Evolutionary conservation across 1,140 invertebrate species (phyloP), one percentile per base, ranked within the genome.

Genomic region (Patella vulgata): DNA sequence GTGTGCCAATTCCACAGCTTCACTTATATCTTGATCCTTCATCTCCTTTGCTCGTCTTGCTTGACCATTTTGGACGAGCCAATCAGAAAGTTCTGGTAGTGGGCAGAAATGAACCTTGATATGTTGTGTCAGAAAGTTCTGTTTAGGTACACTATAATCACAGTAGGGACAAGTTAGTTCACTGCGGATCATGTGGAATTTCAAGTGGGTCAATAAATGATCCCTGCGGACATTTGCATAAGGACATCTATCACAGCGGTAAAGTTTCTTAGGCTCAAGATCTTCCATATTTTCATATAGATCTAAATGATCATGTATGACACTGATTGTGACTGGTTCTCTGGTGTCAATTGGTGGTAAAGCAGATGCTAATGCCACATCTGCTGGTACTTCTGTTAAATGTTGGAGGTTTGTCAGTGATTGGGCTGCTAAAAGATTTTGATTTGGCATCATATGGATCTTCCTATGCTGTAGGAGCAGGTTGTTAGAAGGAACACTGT

Each of bases 81-180:
- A 81, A 12, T 78, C 76, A 36, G 77, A 77, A 14, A 81, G 66
- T 44, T 81, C 79, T 25, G 79, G 79, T 28, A 81, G 59, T 30
- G 79, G 79, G 66, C 71, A 77, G 76, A 94, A 93, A 81, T 94
- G 93, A 27, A 92, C 84, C 80, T 91, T 92, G 27, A 90, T 86
- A 81, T 94, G 92, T 59, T 94, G 92, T n/a, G 88, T 85, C 8
- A 93, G 79, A 59, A 92, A 90, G 75, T 93, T 90, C 12, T 88
- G 88, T 74, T 93, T 91, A 0, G 90, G 88, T 2, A 91, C 91
- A 23, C 90, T 90, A 79, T 92, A 92, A 84, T 93, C 91, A 82
- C 93, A 95, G 77, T 91, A 90, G n/a, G 89, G 89, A 82, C 93
- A 95, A 69, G 88, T 84, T 76, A 91, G 87, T 57, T 87, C 87